Base-by-base conservation (phyloP, 2,113 vertebrate genomes). In the Hemicordylus capensis region DNA sequence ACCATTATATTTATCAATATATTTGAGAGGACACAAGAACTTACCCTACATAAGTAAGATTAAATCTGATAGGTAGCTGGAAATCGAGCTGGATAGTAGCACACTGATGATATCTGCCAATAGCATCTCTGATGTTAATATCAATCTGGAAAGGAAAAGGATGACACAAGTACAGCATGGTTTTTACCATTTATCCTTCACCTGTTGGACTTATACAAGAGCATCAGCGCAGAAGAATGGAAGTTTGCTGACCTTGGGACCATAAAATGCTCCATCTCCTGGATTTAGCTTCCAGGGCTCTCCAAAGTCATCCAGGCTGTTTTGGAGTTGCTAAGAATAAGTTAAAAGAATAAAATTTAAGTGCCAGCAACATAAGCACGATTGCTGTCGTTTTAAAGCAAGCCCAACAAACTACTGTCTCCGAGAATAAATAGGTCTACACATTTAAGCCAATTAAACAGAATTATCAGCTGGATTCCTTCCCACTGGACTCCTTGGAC, bases 71-170 rank as follows among this genome's bases (percentile, higher is more conserved):
- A 2, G 98, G 98, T 17, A 99, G 96, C 83, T 99, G 98, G 94
- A 99, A 99, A 95, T 99, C 98, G 84, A 99, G 97, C 39, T 99
- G 98, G 92, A 99, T 97, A 72, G 98, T 99, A 67, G 98, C 98
- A 93, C 98, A 99, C 1, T 99, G 98, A 93, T 99, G 98, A 93
- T 98, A 98, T 66, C 98, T 97, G 46, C 98, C 98, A 82, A 98
- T 97, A 11, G 98, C 98, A 85, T 99, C 98, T 95, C 97, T 97
- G 93, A 99, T 98, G 88, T 97, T 97, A 92, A 99, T 97, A 93
- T 99, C 98, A 85, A 99, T 99, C 98, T 99, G 95, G 39, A 90
- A 93, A 91, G 78, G 48, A 87, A 91, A 93, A 61, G 2, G 26
- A 75, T 0, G 85, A 67, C 56, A 42, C 3, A 81, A 82, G 87